Conservation (phyloP, 2,888 invertebrate species). For the Itoplectis maculator region DNA sequence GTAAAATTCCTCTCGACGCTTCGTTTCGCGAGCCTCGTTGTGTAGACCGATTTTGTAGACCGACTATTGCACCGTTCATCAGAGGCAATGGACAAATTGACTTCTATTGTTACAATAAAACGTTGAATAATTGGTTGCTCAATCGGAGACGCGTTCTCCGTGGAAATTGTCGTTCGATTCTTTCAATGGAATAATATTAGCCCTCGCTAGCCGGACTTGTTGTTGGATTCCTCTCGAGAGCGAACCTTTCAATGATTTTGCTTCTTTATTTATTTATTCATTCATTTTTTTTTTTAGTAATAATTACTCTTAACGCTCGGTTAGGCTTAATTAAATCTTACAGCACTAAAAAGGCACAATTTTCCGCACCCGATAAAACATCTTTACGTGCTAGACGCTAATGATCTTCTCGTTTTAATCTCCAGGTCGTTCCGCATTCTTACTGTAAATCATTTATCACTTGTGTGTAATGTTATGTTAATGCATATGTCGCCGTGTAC, state of each 20-base stretch:
- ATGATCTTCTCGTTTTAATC: conserved; percentile 44
- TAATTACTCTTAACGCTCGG: conserved; percentile 76
- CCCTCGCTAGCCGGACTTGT: conserved; percentile 30
- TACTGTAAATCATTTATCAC: conserved; percentile 48
- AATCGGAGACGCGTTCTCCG: conserved; percentile 33
- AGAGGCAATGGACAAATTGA: conserved; percentile 58
- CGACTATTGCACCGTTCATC: conserved; percentile 37
- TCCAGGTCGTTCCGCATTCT: conserved; percentile 53
- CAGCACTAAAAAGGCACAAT: conserved; percentile 84
- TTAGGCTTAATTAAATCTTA: conserved; percentile 83
- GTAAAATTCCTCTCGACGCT: conserved; percentile 44
- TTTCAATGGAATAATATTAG: conserved; percentile 46
- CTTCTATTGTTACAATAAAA: conserved; percentile 59
- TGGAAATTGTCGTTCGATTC: conserved; percentile 22
- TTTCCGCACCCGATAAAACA: conserved; percentile 81
- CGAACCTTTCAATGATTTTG: conserved; percentile 67
- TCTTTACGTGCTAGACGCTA: conserved; percentile 71
- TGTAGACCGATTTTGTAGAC: conserved; percentile 12
- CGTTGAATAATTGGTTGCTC: conserved; percentile 28
- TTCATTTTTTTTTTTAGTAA: conserved; percentile 64
- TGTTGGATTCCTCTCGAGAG: conserved; percentile 71
- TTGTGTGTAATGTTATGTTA: conserved; percentile 49
- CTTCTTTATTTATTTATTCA: conserved; percentile 45
- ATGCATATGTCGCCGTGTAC: conserved; percentile 40
- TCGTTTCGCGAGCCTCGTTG: conserved; percentile 15